Evolutionary conservation across 2,113 vertebrate genomes (phyloP), one percentile per base, ranked within the genome.

Genomic region (Lanius collurio): DNA sequence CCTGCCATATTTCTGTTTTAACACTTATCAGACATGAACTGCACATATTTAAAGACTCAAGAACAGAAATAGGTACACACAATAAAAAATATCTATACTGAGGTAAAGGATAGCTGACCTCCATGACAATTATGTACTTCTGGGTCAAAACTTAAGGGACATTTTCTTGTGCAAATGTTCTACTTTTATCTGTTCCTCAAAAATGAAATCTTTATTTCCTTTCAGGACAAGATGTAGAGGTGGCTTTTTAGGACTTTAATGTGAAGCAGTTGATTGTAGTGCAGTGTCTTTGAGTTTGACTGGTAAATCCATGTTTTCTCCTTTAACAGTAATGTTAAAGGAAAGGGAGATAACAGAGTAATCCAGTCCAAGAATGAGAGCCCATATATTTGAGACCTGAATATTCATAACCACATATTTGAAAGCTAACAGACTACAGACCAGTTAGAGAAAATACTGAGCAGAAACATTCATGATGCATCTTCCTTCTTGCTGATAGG

Each of bases 11-110:
- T 90, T 89, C 31, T 81, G 37, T 78, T 95, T 93, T 83, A 94
- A 60, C 68, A 42, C 87, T 89, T 87, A 80, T 35, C 79, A 94
- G 89, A 53, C 69, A 41, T 39, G 65, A 94, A 70, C 65, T n/a
- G 57, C 80, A 62, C 62, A 59, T 89, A 93, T 94, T 83, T 77
- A 35, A 87, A 74, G 80, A 87, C 50, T 96, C 87, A 95, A 81
- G 27, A 60, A 23, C 3, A 80, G 83, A 87, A 86, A 41, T 53
- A 87, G 71, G 68, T 83, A 47, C 44, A 81, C 33, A 44, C 9
- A 44, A 81, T 67, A 50, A 85, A 89, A 93, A 74, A 88, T 37
- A 27, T 26, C n/a, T 85, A 10, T 79, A 26, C 26, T 87, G 53
- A 89, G 84, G 49, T n/a, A 60, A 77, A 79, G 22, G n/a, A 41